Evolutionary conservation across 2,113 vertebrate species (phyloP), one percentile per base, ranked within the genome.

Genomic region (Amblyornis subalaris): DNA sequence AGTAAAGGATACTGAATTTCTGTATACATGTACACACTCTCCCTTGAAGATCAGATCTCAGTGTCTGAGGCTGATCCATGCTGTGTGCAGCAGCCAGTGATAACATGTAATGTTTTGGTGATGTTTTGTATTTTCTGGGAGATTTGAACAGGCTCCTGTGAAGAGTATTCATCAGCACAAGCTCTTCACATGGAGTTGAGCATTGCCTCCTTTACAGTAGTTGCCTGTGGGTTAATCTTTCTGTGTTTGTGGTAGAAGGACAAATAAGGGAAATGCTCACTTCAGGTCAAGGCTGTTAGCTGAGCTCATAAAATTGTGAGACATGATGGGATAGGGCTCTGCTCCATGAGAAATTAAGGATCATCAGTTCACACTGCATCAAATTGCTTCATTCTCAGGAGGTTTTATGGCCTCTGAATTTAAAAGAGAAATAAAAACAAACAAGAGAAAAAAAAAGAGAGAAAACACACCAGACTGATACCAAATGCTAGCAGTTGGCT

Each of bases 211-310:
- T 42, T 44, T 44, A 38, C 1, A 0, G 17, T 62, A 73, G 42
- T 5, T 91, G 29, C 25, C 40, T 83, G 17, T 76, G 36, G 21
- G 58, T 94, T 94, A 86, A 70, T 58, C 35, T 74, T 85, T 51
- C 33, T 48, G 23, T 42, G 23, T 87, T 94, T 65, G 10, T 62
- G 50, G 38, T 54, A 73, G 45, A 81, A 86, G 23, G 55, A 83
- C 67, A 93, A 95, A 70, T 53, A 76, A 83, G 38, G 35, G 47
- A 95, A 85, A 72, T 47, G n/a, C 38, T 81, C 0, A 0, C 45
- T 76, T 93, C 50, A 94, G 60, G 80, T 93, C 93, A 93, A 80
- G 67, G 47, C 66, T 86, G 40, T 74, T 83, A 61, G 33, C 48
- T 85, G 51, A 70, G 29, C 62, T 78, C 25, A 16, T 69, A 85